These are phyloP conservation scores for Agrotis segetum DNA, from an alignment of 2,888 invertebrate species.

Conservation along the genomic window DNA sequence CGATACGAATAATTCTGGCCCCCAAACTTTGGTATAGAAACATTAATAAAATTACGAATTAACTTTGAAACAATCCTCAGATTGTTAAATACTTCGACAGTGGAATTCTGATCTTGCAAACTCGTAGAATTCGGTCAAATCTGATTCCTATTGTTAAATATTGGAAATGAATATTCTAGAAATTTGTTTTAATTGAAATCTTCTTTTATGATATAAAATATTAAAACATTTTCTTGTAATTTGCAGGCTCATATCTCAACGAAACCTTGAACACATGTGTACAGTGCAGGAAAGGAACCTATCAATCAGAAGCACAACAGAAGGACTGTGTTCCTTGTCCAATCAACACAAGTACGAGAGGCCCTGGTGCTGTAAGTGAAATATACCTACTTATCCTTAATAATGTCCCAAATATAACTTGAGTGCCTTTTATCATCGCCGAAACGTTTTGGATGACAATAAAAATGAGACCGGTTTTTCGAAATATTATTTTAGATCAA, in stretches of 20 bases:
- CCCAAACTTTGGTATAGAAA: slow-evolving; percentile 16
- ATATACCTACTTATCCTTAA: slow-evolving; percentile 52
- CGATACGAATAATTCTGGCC: slow-evolving; percentile 31
- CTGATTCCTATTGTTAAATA: slow-evolving; percentile 27
- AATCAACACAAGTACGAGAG: slow-evolving; percentile 97
- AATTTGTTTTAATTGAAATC: slow-evolving; percentile 17
- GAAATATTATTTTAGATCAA: slow-evolving; percentile 51
- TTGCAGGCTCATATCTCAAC: slow-evolving; percentile 95
- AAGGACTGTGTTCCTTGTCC: slow-evolving; percentile 96
- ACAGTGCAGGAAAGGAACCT: slow-evolving; percentile 97
- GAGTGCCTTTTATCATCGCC: slow-evolving; percentile 49
- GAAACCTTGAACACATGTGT: slow-evolving; percentile 96
- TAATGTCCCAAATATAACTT: slow-evolving; percentile 41
- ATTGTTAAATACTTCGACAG: slow-evolving; percentile 62
- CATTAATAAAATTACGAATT: slow-evolving; percentile 35
- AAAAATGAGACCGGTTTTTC: slow-evolving; percentile 45
- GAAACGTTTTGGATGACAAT: slow-evolving; percentile 53
- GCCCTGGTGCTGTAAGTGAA: slow-evolving; percentile 94
- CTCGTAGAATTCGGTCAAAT: slow-evolving; percentile 36
- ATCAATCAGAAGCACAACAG: slow-evolving; percentile 97
- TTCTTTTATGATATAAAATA: not conserved
- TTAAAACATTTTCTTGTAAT: slow-evolving; percentile 21
- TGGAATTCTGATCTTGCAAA: slow-evolving; percentile 50
- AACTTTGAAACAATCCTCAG: slow-evolving; percentile 55
- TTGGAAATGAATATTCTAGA: slow-evolving; percentile 14